Evolutionary conservation across 2,797 vertebrate species (phyloP).

Genomic region (Epinephelus malabaricus): DNA sequence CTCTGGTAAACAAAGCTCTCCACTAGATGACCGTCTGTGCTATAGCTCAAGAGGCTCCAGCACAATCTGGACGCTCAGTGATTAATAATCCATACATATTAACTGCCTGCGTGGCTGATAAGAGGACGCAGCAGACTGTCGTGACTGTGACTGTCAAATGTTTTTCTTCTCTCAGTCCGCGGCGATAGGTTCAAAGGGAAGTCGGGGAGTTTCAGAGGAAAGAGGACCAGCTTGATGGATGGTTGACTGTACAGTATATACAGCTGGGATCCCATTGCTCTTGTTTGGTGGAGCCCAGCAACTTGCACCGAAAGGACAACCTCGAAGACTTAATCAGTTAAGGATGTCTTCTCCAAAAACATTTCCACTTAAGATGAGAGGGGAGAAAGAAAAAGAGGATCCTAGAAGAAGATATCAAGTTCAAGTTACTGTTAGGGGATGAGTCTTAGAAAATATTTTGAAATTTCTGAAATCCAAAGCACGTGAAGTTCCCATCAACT

Average conservation of each 20-base stretch:
- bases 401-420: constrained; percentile 24
- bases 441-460: constrained; percentile 16
- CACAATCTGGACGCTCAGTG: constrained; percentile 32
- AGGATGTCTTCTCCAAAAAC: constrained; percentile 73
- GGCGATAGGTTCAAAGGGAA: constrained; percentile 64
- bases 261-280: constrained; percentile 69
- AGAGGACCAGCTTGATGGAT: constrained; percentile 65
- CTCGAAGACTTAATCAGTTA: constrained; percentile 68
- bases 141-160: constrained; percentile 56
- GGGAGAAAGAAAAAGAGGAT: constrained; percentile 27
- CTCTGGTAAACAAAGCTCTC: constrained; percentile 26
- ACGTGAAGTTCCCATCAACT: constrained; percentile 31
- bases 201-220: constrained; percentile 40
- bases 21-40: constrained; percentile 29
- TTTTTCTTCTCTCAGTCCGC: constrained; percentile 58
- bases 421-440: constrained; percentile 13
- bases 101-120: constrained; percentile 49
- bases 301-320: constrained; percentile 63
- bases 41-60: constrained; percentile 35
- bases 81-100: constrained; percentile 62
- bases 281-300: constrained; percentile 62
- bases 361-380: constrained; percentile 62
- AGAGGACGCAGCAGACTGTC: constrained; percentile 50
- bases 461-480: constrained; percentile 44
- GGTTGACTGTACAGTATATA: constrained; percentile 62